Base-by-base conservation (phyloP, 1,140 invertebrate genomes). In the Leptopilina boulardi region DNA sequence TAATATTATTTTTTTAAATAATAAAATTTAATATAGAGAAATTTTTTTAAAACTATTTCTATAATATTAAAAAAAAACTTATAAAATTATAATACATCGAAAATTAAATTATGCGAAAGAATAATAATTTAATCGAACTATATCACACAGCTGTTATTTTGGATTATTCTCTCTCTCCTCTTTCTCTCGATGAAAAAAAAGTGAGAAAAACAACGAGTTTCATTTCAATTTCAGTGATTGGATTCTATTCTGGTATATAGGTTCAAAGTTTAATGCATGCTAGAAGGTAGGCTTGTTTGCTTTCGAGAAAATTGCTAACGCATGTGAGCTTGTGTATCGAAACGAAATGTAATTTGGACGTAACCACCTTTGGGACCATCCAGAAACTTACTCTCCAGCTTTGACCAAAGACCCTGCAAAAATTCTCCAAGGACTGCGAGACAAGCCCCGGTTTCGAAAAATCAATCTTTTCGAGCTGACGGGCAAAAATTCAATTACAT, bases 261-360 rank as follows among this genome's bases (percentile, higher is more conserved):
- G 47, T 51, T 51, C 13, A 51, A 51, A 51, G 47, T 51, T 51
- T 51, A 51, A 51, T 51, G 47, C 47, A 51, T 51, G 15, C 47
- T 51, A 51, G 47, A 51, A 51, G 47, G 47, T 51, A 51, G 47
- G 47, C 47, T 51, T 51, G 47, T 51, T 51, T 51, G 47, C 47
- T 51, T 18, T 51, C 47, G 47, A 51, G 47, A 51, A 51, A 51
- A 51, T 51, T 51, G 47, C 47, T 51, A n/a, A 51, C 47, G 47
- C 47, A 51, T 18, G 47, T 51, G 47, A 51, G 47, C n/a, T 51
- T 51, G 47, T 51, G 47, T 51, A 51, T 51, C 47, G 15, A 51
- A 51, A 51, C 47, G 18, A 51, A 51, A 51, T 51, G 47, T 51
- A 51, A 51, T 51, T 51, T 51, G 47, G 47, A 51, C 13, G n/a